Evolutionary conservation across 2,113 vertebrate genomes (phyloP).

Genomic region (Castor canadensis): DNA sequence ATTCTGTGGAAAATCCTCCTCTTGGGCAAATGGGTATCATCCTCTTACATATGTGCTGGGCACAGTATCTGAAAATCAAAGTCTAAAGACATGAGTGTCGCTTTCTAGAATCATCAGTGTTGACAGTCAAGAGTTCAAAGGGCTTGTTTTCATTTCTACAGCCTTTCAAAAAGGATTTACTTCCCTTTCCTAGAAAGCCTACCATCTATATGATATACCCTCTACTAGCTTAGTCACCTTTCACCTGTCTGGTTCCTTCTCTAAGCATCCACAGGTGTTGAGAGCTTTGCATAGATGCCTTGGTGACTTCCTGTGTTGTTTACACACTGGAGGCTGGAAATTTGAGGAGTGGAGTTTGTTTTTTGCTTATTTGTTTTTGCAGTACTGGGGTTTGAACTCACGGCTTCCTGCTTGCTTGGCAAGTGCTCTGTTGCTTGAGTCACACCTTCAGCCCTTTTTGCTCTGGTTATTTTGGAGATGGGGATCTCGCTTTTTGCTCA

Average conservation of each 20-base stretch:
- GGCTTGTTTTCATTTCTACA: background rate
- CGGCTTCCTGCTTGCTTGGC: too few species aligned
- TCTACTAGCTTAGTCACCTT: background rate
- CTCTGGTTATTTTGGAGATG: too few species aligned
- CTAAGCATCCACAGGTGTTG: background rate
- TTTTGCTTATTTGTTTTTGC: too few species aligned
- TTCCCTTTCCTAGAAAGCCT: background rate
- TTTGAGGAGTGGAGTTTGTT: background rate
- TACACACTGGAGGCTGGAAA: background rate
- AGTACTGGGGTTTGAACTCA: too few species aligned
- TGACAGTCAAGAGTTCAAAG: background rate
- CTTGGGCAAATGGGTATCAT: background rate
- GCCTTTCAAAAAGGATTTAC: background rate
- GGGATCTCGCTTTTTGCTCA: too few species aligned
- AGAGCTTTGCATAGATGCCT: background rate
- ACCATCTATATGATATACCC: background rate
- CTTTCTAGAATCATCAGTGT: background rate
- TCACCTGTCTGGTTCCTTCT: background rate
- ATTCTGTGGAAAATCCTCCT: background rate
- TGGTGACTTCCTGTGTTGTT: background rate
- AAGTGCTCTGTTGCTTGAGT: too few species aligned
- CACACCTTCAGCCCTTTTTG: too few species aligned
- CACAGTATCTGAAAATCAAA: slow-evolving; percentile 11
- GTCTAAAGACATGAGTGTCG: background rate
- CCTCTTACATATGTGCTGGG: background rate